Evolutionary conservation across 92 coral and sea anemone genomes (phyloP).

Genomic region (Palythoa heliodiscus): DNA sequence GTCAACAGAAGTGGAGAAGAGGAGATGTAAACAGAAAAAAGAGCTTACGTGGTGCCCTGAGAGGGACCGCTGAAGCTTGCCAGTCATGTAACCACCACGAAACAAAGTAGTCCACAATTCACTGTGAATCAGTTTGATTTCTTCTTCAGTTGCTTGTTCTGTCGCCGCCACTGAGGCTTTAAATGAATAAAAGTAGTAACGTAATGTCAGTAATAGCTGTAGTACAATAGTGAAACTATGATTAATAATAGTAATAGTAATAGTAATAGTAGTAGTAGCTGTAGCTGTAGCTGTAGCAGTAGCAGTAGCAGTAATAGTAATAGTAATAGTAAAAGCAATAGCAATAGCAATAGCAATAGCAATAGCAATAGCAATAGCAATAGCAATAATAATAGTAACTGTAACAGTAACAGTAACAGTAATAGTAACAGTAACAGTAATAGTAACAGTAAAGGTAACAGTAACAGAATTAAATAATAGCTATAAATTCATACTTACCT

Average conservation of each 20-base stretch:
- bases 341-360: too few species aligned
- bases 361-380: too few species aligned
- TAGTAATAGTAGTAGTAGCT: too few species aligned
- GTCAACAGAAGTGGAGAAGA: neutral
- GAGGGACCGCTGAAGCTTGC: constrained; percentile 94
- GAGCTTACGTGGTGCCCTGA: constrained; percentile 91
- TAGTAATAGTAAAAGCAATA: too few species aligned
- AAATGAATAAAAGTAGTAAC: neutral
- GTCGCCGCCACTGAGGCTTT: constrained; percentile 74
- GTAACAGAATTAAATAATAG: neutral
- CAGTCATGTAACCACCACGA: constrained; percentile 97
- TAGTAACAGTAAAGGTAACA: too few species aligned
- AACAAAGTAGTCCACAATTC: constrained; percentile 95
- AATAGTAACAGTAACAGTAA: too few species aligned
- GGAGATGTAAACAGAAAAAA: neutral
- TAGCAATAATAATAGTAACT: too few species aligned
- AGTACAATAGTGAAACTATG: too few species aligned
- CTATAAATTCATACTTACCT: neutral
- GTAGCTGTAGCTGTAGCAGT: too few species aligned
- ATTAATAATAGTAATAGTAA: too few species aligned
- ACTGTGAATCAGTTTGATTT: constrained; percentile 86
- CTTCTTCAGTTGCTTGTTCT: constrained; percentile 74
- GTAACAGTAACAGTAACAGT: too few species aligned
- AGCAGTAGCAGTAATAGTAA: too few species aligned
- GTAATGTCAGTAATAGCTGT: neutral